Conservation (phyloP, 2,888 invertebrate genomes). For the Mesorhabditis spiculigera region DNA sequence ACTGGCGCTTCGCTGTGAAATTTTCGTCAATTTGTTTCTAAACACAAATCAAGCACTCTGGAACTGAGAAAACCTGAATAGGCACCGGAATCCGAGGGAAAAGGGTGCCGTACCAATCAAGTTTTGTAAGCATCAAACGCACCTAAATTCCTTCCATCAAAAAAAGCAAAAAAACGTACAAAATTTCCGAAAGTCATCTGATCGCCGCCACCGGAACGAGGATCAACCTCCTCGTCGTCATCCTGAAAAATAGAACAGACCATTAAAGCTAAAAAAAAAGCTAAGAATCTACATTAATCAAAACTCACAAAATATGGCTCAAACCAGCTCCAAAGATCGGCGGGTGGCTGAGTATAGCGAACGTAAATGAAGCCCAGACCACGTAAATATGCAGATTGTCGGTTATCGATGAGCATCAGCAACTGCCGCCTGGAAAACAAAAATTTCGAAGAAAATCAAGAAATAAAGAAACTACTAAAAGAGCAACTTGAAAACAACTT, state of each 20-base stretch:
- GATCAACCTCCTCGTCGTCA: slow-evolving; percentile 73
- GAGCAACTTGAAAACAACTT: not conserved
- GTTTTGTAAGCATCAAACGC: slow-evolving; percentile 62
- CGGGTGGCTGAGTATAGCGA: slow-evolving; percentile 90
- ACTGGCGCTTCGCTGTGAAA: slow-evolving; percentile 43
- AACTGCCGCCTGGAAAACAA: slow-evolving; percentile 76
- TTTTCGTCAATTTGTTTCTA: slow-evolving; percentile 56
- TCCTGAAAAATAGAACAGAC: slow-evolving; percentile 31
- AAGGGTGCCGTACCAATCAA: slow-evolving; percentile 97
- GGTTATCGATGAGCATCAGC: slow-evolving; percentile 87
- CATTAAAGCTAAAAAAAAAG: not conserved
- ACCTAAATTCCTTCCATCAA: not conserved
- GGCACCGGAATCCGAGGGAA: slow-evolving; percentile 98
- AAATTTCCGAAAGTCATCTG: slow-evolving; percentile 81
- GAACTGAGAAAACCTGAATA: slow-evolving; percentile 66
- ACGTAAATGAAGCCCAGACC: slow-evolving; percentile 73
- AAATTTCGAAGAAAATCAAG: not conserved
- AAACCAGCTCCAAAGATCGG: slow-evolving; percentile 93
- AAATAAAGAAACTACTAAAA: not conserved
- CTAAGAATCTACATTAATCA: not conserved
- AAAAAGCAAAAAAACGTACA: slow-evolving; percentile 11
- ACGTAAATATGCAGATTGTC: slow-evolving; percentile 93
- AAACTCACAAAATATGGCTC: slow-evolving; percentile 76
- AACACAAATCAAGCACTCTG: slow-evolving; percentile 12
- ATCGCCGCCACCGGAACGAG: slow-evolving; percentile 94